phyloP scores from a whole-genome alignment of 2,797 vertebrate species.

The Coregonus ussuriensis region DNA sequence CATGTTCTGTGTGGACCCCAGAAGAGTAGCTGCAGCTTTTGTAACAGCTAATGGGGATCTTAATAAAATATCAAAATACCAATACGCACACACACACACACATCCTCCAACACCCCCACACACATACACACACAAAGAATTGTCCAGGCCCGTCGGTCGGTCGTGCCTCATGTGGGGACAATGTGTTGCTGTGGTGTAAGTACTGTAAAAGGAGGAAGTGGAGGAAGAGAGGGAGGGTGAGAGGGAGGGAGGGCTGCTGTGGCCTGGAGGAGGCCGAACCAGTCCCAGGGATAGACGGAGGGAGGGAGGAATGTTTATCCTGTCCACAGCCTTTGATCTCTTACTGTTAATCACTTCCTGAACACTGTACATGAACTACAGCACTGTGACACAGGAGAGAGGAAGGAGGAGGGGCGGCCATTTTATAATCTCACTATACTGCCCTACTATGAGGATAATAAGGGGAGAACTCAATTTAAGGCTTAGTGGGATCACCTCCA shows the following conservation, averaged over 20 bases:
- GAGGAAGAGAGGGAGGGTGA: background rate
- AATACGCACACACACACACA: too few species aligned
- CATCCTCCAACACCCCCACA: too few species aligned
- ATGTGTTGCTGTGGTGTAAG: constrained; percentile 77
- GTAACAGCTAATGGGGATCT: too few species aligned
- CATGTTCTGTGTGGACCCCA: too few species aligned
- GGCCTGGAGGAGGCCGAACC: constrained; percentile 70
- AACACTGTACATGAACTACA: constrained; percentile 79
- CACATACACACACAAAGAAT: constrained; percentile 40
- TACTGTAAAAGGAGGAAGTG: constrained; percentile 80
- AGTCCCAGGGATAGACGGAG: constrained; percentile 51
- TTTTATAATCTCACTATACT: constrained; percentile 57
- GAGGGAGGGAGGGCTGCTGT: constrained; percentile 46
- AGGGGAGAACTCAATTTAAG: constrained; percentile 4
- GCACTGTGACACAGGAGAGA: constrained; percentile 45
- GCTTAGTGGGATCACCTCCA: background rate
- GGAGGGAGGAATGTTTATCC: constrained; percentile 82
- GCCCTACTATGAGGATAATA: constrained; percentile 30
- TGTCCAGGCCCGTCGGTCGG: constrained; percentile 33
- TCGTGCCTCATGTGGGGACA: constrained; percentile 80
- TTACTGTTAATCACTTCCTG: constrained; percentile 86
- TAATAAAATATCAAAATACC: too few species aligned
- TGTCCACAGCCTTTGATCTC: constrained; percentile 82
- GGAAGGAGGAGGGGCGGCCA: constrained; percentile 44
- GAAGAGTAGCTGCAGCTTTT: too few species aligned